phyloP scores from a whole-genome alignment of 2,113 vertebrate genomes.

The Megaceryle maxima region DNA sequence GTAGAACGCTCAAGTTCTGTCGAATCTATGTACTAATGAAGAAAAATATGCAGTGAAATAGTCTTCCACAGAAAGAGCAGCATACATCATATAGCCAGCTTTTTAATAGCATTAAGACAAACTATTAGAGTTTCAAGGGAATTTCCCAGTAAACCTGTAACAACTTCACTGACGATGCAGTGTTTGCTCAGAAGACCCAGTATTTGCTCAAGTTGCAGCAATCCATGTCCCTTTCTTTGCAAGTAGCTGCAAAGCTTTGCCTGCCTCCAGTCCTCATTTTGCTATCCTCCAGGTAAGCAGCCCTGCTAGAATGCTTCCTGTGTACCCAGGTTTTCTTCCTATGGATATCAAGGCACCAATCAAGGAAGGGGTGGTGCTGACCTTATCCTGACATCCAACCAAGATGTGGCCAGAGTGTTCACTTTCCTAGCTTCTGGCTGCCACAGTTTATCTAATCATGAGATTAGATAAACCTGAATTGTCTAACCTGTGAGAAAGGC shows the following conservation, averaged over 20 bases:
- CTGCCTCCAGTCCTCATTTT: background rate
- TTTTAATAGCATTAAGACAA: background rate
- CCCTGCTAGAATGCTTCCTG: background rate
- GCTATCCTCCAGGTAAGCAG: background rate
- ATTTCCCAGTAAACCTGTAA: background rate
- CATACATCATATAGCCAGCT: background rate
- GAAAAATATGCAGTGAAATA: background rate
- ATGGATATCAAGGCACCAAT: background rate
- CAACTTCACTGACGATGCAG: background rate
- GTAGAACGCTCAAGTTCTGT: conserved; percentile 73
- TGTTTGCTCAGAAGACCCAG: background rate
- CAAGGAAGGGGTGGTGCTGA: background rate
- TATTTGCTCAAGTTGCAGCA: background rate
- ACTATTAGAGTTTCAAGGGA: background rate
- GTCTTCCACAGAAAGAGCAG: background rate
- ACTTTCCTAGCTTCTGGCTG: background rate
- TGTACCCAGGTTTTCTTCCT: background rate
- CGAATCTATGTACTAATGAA: conserved; percentile 79
- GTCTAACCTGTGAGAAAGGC: background rate
- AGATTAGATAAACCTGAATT: background rate
- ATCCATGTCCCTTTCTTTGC: background rate
- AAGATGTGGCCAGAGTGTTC: background rate
- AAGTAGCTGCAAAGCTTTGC: background rate
- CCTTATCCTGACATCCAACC: background rate
- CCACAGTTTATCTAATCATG: background rate